These are phyloP conservation scores for Chrysopilus asiliformis DNA, from an alignment of 2,888 invertebrate species.

Conservation along the genomic window DNA sequence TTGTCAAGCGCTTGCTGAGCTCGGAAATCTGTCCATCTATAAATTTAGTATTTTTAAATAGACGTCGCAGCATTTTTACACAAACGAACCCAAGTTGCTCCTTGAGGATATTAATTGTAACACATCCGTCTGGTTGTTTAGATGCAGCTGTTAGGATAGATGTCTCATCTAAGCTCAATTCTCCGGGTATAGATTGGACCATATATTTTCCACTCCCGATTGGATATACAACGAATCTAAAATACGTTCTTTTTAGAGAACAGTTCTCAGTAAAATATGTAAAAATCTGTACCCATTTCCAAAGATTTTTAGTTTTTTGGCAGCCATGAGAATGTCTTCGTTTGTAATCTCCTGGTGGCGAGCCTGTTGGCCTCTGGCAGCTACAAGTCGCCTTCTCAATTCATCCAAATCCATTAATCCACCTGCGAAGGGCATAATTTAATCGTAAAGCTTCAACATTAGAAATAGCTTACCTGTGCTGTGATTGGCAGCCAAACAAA, in stretches of 20 bases:
- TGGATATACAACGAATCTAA: slow-evolving; percentile 71
- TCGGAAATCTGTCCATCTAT: slow-evolving; percentile 63
- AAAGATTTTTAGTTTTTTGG: slow-evolving; percentile 84
- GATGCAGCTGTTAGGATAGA: slow-evolving; percentile 49
- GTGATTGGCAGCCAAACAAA: slow-evolving; percentile 87
- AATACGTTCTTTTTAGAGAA: not conserved
- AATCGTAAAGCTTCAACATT: not conserved
- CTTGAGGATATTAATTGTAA: slow-evolving; percentile 48
- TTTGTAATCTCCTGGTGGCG: slow-evolving; percentile 75
- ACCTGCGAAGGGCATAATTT: slow-evolving; percentile 23
- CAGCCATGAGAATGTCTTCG: slow-evolving; percentile 86
- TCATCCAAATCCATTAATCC: slow-evolving; percentile 79
- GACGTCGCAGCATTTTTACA: not conserved
- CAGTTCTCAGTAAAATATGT: not conserved
- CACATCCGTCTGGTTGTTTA: slow-evolving; percentile 35
- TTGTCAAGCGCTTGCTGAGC: slow-evolving; percentile 65
- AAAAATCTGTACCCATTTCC: slow-evolving; percentile 60
- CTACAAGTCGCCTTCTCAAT: slow-evolving; percentile 56
- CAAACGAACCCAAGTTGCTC: slow-evolving; percentile 44
- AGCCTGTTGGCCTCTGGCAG: slow-evolving; percentile 62
- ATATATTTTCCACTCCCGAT: slow-evolving; percentile 74
- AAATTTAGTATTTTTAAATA: slow-evolving; percentile 11
- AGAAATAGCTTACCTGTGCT: slow-evolving; percentile 54
- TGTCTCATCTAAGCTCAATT: slow-evolving; percentile 90
- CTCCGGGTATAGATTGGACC: slow-evolving; percentile 94